Conservation (phyloP, 2,113 vertebrate species). For the Phoenicopterus ruber region DNA sequence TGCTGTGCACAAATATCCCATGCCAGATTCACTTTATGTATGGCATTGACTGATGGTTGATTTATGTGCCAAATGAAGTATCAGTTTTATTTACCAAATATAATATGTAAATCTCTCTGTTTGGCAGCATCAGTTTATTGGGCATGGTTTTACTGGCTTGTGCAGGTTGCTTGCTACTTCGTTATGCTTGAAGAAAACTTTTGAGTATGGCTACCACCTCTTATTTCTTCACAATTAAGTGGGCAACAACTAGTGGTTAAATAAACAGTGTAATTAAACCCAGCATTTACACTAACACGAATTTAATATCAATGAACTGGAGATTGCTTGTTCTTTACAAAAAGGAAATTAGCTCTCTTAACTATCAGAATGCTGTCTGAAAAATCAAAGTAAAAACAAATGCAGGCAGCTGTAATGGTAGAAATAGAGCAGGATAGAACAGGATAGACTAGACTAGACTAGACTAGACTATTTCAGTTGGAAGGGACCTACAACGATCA, state of each 20-base stretch:
- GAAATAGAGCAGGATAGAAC: not conserved
- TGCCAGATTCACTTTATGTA: not conserved
- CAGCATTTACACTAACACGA: not conserved
- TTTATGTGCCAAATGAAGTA: not conserved
- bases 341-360: not conserved
- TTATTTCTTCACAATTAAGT: not conserved
- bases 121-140: not conserved
- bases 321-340: not conserved
- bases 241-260: not conserved
- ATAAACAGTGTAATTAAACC: not conserved
- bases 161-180: not conserved
- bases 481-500: not conserved
- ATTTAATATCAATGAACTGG: not conserved
- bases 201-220: not conserved
- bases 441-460: no score
- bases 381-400: not conserved
- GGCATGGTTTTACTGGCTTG: not conserved
- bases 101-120: not conserved
- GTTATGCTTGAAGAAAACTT: not conserved
- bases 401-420: not conserved
- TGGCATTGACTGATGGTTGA: not conserved
- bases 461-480: not conserved
- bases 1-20: not conserved
- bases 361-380: not conserved
- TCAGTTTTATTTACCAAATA: not conserved